A percentile compares a stretch with the other conserved stretches of the same genome.
Evolutionary conservation across 2,888 invertebrate species (phyloP).

Genomic region (Magallana nippona): DNA sequence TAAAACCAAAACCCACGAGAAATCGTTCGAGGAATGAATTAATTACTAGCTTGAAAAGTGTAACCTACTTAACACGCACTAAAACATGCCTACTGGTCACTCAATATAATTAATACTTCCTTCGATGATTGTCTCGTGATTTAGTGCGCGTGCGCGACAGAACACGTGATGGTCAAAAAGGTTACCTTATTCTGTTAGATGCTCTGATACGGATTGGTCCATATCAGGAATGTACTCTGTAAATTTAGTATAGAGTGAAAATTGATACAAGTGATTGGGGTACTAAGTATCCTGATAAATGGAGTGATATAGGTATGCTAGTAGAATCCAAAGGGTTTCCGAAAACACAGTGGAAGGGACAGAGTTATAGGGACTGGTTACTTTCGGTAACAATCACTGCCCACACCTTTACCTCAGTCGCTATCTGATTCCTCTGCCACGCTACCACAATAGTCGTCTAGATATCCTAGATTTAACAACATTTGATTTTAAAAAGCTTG

Average conservation of each 20-base stretch:
- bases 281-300: background rate
- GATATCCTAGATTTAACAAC: background rate
- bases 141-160: conserved; percentile 17
- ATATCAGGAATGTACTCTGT: conserved; percentile 32
- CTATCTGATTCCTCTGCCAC: background rate
- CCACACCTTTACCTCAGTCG: background rate
- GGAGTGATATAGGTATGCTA: background rate
- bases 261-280: background rate
- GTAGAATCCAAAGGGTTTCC: background rate
- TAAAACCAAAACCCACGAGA: background rate
- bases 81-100: too few species aligned
- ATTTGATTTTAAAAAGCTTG: background rate
- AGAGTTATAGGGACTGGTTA: background rate
- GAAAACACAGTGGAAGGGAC: background rate
- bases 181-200: conserved; percentile 28
- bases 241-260: conserved; percentile 2
- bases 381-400: background rate
- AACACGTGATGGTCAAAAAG: conserved; percentile 22
- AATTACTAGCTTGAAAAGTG: background rate
- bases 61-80: too few species aligned
- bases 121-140: conserved; percentile 11
- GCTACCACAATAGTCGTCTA: background rate
- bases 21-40: background rate
- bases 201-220: conserved; percentile 27
- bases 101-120: background rate